Conservation (phyloP, 2,113 vertebrate genomes). For the Phylloscopus trochiloides region DNA sequence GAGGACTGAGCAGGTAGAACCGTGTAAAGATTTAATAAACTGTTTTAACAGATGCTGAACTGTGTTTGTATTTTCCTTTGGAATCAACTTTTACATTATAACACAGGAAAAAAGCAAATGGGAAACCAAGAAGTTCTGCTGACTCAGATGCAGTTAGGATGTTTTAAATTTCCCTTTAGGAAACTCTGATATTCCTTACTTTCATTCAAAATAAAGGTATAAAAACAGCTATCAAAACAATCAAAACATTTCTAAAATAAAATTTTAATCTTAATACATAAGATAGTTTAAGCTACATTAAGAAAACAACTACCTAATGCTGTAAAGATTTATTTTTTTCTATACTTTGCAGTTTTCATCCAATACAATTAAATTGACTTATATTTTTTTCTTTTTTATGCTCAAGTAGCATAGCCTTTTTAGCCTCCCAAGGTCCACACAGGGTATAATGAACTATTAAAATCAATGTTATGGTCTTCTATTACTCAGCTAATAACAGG, state of each 20-base stretch:
- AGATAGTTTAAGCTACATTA: neutral
- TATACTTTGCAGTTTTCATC: neutral
- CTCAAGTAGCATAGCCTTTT: neutral
- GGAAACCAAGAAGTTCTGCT: neutral
- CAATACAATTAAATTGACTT: neutral
- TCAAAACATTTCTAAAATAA: neutral
- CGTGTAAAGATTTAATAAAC: neutral
- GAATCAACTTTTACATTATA: neutral
- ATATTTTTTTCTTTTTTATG: neutral
- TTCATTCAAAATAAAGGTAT: neutral
- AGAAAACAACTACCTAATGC: neutral
- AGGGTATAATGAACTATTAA: neutral
- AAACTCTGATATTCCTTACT: neutral
- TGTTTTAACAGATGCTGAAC: neutral
- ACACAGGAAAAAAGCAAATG: neutral
- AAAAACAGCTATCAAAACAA: neutral
- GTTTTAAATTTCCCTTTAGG: neutral
- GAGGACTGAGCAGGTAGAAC: neutral
- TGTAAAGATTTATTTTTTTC: neutral
- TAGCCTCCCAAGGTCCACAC: neutral
- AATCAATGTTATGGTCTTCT: neutral
- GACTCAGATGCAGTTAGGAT: neutral
- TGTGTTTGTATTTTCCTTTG: neutral
- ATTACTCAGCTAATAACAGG: slow-evolving; percentile 1
- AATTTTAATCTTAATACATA: neutral